Evolutionary conservation across 2,888 invertebrate genomes (phyloP), one percentile per base, ranked within the genome.

Genomic region (Hydropsyche betteni): DNA sequence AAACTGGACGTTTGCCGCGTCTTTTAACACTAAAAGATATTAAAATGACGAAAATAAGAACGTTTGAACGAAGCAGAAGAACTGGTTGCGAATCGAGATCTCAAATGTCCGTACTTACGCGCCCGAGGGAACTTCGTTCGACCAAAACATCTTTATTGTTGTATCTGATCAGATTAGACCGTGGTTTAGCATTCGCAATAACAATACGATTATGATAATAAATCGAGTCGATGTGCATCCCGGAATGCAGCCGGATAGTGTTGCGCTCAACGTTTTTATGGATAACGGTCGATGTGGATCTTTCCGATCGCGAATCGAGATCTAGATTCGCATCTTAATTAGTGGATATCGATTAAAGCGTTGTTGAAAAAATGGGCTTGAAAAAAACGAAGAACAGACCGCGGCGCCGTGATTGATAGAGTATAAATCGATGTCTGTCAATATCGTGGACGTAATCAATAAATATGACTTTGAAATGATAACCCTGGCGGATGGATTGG

Each of bases 391-490:
- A 53, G 44, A 44, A 8, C 24, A 58, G 24, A 58, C n/a, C 16
- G 16, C 53, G 53, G 58, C 8, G 16, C 24, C 44, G 14, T 58
- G 58, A 58, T 64, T 64, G 64, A 64, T 64, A n/a, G 34, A n/a
- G 4, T 64, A 36, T 64, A 24, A 64, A 64, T 36, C 36, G 10
- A 33, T 64, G 64, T 33, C 36, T 64, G 64, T 64, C 64, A 64
- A 36, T 64, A 64, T 36, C 7, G 34, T 64, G 33, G 34, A 64
- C n/a, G 34, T 64, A 36, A 64, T 64, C 64, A 64, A 64, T 58
- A 58, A 24, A 58, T 64, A 64, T 64, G 34, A 64, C 64, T 24
- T 12, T 36, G n/a, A 36, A 64, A 36, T 64, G 34, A 64, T 64
- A 64, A 64, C 64, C 64, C 64, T 24, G 24, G 33, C n/a, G 64